Evolutionary conservation across 2,888 invertebrate genomes (phyloP).

Genomic region (Empis livida): DNA sequence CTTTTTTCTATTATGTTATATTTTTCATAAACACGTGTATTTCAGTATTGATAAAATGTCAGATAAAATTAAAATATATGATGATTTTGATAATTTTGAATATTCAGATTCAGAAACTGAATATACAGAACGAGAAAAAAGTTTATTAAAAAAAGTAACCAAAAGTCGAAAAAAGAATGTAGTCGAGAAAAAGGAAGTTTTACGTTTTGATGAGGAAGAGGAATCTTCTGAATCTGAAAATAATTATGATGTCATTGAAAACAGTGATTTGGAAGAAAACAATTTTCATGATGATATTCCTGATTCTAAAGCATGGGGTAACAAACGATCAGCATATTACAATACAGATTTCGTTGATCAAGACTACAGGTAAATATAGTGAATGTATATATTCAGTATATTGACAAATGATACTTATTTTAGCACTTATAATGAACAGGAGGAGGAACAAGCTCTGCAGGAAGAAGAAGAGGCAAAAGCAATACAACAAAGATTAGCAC

Average conservation of each 20-base stretch:
- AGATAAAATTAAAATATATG: conserved; percentile 19
- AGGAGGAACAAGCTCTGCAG: conserved; percentile 59
- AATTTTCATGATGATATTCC: conserved; percentile 60
- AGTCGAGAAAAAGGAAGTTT: conserved; percentile 48
- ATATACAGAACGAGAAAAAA: conserved; percentile 51
- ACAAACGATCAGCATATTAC: conserved; percentile 64
- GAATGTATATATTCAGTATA: too few relatives aligned
- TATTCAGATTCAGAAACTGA: conserved; percentile 61
- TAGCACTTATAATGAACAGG: conserved; percentile 35
- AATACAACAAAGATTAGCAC: conserved; percentile 62
- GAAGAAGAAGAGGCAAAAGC: conserved; percentile 76
- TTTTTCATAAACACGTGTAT: too few relatives aligned
- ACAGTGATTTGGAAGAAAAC: conserved; percentile 59
- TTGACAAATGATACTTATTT: too few relatives aligned
- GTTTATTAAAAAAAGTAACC: conserved; percentile 44
- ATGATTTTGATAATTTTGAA: conserved; percentile 41
- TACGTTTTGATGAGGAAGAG: conserved; percentile 40
- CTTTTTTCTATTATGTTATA: too few relatives aligned
- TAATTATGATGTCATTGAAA: too few relatives aligned
- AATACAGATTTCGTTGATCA: conserved; percentile 81
- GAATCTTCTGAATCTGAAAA: too few relatives aligned
- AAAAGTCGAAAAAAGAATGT: conserved; percentile 38
- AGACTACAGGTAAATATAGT: conserved; percentile 44
- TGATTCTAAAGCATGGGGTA: conserved; percentile 79
- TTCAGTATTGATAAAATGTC: conserved; percentile 15